phyloP scores from a whole-genome alignment of 2,888 invertebrate species.

The Nomada goodeniana region DNA sequence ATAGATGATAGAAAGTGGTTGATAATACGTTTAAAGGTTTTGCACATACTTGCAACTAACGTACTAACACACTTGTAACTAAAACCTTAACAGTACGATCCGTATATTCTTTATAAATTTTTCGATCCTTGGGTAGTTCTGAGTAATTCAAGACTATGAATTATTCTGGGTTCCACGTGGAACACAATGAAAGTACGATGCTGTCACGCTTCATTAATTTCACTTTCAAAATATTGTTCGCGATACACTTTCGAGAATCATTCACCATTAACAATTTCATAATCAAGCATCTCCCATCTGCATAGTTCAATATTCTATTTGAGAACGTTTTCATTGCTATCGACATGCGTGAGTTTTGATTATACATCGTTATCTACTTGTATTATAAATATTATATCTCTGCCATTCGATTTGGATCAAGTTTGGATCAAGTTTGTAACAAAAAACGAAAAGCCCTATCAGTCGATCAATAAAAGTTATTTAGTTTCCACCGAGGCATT shows the following conservation, averaged over 20 bases:
- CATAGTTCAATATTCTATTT: no score
- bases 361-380: no score
- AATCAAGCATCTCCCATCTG: background rate
- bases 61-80: no score
- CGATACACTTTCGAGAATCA: background rate
- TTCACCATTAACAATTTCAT: constrained; percentile 1
- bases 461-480: background rate
- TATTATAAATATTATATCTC: no score
- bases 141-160: background rate
- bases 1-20: no score
- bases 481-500: background rate
- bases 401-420: no score
- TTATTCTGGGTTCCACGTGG: background rate
- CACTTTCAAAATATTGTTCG: constrained; percentile 7
- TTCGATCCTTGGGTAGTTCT: background rate
- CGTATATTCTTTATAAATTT: background rate
- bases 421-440: no score
- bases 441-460: background rate
- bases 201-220: constrained; percentile 6
- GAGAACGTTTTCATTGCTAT: no score
- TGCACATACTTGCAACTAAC: no score
- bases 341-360: no score
- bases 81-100: no score
- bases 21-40: no score
- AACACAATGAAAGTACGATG: constrained; percentile 1